These are phyloP conservation scores for Xyliphius kryptos DNA, from an alignment of 2,113 vertebrate genomes.

Conservation along the genomic window DNA sequence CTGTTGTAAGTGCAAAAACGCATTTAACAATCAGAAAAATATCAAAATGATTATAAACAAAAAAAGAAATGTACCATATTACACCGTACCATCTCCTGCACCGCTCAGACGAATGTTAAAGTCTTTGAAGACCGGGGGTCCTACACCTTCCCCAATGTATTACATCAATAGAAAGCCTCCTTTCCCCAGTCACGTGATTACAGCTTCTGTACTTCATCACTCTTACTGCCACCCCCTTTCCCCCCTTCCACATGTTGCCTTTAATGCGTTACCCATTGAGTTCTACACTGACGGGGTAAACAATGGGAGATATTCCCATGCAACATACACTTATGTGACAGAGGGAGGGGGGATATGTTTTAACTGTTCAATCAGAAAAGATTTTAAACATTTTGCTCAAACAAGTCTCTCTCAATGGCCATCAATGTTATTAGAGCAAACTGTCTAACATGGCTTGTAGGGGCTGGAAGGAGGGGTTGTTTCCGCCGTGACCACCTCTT, in stretches of 20 bases:
- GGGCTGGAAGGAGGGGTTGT: conserved; percentile 56
- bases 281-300: conserved; percentile 76
- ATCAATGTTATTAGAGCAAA: conserved; percentile 80
- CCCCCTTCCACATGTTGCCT: conserved; percentile 57
- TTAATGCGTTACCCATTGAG: conserved; percentile 81
- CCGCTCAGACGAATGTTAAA: conserved; percentile 69
- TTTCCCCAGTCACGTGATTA: conserved; percentile 48
- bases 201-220: conserved; percentile 43
- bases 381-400: conserved; percentile 79
- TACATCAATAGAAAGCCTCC: conserved; percentile 38
- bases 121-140: conserved; percentile 74
- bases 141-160: conserved; percentile 73
- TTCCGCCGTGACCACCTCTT: conserved; percentile 87
- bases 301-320: conserved; percentile 73
- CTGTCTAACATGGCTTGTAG: conserved; percentile 71
- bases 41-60: conserved; percentile 49
- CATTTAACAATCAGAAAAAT: conserved; percentile 54
- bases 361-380: conserved; percentile 84
- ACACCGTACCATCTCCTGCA: conserved; percentile 69
- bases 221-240: conserved; percentile 33
- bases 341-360: conserved; percentile 64
- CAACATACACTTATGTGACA: conserved; percentile 71
- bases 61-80: conserved; percentile 59
- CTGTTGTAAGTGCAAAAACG: conserved; percentile 59
- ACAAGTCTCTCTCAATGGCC: conserved; percentile 87